Percentiles rank a stretch among this genome's conserved stretches.
phyloP scores from a whole-genome alignment of 1,140 invertebrate species.

The Drosophila bocki region DNA sequence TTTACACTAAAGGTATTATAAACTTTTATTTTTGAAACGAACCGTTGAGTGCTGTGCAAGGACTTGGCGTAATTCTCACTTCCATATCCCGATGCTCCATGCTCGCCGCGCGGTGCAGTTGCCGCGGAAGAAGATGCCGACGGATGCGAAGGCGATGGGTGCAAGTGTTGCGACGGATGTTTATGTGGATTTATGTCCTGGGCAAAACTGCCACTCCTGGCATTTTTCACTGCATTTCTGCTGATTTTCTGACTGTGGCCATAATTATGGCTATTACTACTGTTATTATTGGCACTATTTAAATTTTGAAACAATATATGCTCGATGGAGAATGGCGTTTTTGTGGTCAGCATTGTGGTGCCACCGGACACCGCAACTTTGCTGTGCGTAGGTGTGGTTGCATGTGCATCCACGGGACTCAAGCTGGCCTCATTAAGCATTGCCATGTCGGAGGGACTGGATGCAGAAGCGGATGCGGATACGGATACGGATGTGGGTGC shows the following conservation, averaged over 20 bases:
- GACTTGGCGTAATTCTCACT: slow-evolving; percentile 67
- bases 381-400: slow-evolving; percentile 31
- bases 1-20: no score
- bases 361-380: slow-evolving; percentile 33
- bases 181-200: slow-evolving; percentile 67
- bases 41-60: slow-evolving; percentile 65
- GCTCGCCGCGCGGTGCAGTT: slow-evolving; percentile 26
- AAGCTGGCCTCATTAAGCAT: slow-evolving; percentile 65
- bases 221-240: slow-evolving; percentile 55
- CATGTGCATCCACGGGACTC: slow-evolving; percentile 54
- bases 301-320: slow-evolving; percentile 84
- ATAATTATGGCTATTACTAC: slow-evolving; percentile 52
- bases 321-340: slow-evolving; percentile 85
- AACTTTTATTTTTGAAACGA: slow-evolving; percentile 10
- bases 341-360: slow-evolving; percentile 76
- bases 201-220: slow-evolving; percentile 23
- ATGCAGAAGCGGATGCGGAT: slow-evolving; percentile 4
- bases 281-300: slow-evolving; percentile 68
- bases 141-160: slow-evolving; percentile 28
- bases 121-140: slow-evolving; percentile 35
- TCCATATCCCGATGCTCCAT: slow-evolving; percentile 41
- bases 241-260: slow-evolving; percentile 21
- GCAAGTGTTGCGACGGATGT: slow-evolving; percentile 43
- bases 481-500: not conserved
- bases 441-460: slow-evolving; percentile 51